Evolutionary conservation across 2,113 vertebrate genomes (phyloP).

Genomic region (Odontophorus gujanensis): DNA sequence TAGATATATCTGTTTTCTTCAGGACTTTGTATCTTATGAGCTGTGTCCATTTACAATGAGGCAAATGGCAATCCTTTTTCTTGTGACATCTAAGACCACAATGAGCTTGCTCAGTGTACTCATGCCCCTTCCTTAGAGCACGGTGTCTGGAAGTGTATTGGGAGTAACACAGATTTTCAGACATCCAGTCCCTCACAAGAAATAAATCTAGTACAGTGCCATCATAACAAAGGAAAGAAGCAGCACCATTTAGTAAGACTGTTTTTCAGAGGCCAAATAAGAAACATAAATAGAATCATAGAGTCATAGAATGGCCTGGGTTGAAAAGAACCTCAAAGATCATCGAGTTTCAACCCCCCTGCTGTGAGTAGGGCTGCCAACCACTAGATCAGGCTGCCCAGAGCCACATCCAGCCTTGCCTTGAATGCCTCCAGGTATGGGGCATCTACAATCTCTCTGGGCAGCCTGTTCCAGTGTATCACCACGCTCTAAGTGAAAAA

Average conservation of each 20-base stretch:
- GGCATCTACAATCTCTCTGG: no score
- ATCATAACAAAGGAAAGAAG: not conserved
- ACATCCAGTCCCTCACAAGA: not conserved
- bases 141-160: not conserved
- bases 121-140: not conserved
- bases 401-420: no score
- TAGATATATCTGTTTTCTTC: not conserved
- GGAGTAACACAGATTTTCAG: not conserved
- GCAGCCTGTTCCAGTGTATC: no score
- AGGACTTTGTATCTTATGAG: not conserved
- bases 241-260: not conserved
- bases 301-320: no score
- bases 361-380: no score
- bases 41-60: no score
- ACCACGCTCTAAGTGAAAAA: no score
- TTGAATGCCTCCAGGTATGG: no score
- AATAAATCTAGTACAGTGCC: not conserved
- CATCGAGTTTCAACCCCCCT: no score
- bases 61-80: not conserved
- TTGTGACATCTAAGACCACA: not conserved
- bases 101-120: accelerated
- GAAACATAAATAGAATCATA: not conserved
- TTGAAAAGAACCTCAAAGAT: no score
- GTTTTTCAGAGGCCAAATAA: not conserved
- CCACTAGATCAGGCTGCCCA: no score